Percentiles rank a stretch among this genome's conserved stretches.
These are phyloP conservation scores for Selenia dentaria DNA, from an alignment of 2,888 invertebrate species.

Conservation along the genomic window DNA sequence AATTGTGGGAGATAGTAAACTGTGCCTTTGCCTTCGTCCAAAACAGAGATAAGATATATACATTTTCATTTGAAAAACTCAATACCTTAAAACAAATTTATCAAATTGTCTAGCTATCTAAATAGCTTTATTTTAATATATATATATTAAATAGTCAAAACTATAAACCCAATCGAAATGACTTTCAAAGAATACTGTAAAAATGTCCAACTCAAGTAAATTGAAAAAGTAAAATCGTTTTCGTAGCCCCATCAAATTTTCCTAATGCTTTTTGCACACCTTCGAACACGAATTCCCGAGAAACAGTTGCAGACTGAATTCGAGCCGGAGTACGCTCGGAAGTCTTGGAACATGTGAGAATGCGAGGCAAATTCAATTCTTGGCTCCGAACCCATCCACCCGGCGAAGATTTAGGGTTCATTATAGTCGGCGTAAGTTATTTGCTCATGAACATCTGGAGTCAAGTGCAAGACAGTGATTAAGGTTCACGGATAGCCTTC, in stretches of 20 bases:
- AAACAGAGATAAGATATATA: too few species aligned
- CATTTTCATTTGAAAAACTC: too few species aligned
- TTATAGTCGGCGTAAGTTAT: slow-evolving; percentile 74
- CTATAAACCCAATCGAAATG: too few species aligned
- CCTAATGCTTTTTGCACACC: slow-evolving; percentile 17
- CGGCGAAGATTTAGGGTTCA: slow-evolving; percentile 77
- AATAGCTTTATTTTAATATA: too few species aligned
- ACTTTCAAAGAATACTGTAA: too few species aligned
- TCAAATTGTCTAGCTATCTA: too few species aligned
- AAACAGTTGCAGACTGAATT: slow-evolving; percentile 36
- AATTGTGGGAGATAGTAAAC: too few species aligned
- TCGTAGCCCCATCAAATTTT: slow-evolving; percentile 16
- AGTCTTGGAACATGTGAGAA: slow-evolving; percentile 36
- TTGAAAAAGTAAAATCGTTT: slow-evolving; percentile 12
- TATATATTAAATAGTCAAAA: too few species aligned
- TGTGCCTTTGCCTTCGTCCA: too few species aligned
- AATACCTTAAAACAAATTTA: too few species aligned
- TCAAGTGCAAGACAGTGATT: slow-evolving; percentile 26
- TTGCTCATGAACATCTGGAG: slow-evolving; percentile 77
- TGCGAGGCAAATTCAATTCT: slow-evolving; percentile 75
- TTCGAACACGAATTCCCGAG: slow-evolving; percentile 28
- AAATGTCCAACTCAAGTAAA: too few species aligned
- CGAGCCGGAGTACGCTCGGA: slow-evolving; percentile 12
- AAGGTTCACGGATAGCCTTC: slow-evolving; percentile 6
- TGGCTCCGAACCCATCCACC: slow-evolving; percentile 65